Evolutionary conservation across 1,140 invertebrate species (phyloP).

Genomic region (Bombus superbus): DNA sequence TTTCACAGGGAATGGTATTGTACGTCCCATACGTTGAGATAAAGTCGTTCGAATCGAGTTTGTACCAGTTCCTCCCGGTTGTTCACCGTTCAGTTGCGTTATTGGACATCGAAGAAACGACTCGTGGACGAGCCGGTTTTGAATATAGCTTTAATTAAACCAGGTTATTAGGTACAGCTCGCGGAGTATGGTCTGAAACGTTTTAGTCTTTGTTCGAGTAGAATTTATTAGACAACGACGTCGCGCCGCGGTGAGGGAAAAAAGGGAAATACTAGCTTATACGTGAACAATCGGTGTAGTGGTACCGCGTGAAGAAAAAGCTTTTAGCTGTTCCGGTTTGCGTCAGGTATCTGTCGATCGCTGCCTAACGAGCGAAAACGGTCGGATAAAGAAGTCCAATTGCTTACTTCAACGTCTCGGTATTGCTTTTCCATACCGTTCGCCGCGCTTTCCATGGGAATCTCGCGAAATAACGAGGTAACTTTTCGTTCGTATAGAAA

Average conservation of each 20-base stretch:
- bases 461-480: conserved; percentile 63
- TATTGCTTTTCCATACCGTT: conserved; percentile 1
- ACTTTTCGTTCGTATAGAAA: conserved; percentile 56
- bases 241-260: neutral
- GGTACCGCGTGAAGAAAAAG: neutral
- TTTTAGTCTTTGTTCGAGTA: neutral
- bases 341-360: neutral
- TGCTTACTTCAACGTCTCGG: neutral
- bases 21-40: conserved; percentile 39
- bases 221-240: neutral
- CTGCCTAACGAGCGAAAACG: neutral
- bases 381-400: neutral
- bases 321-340: neutral
- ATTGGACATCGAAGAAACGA: conserved; percentile 69
- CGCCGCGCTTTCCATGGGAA: conserved; percentile 11
- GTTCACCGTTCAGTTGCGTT: conserved; percentile 52
- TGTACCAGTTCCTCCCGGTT: conserved; percentile 62
- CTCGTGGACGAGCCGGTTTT: conserved; percentile 31
- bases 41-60: conserved; percentile 62
- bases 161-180: conserved; percentile 51
- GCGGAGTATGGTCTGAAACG: neutral
- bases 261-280: neutral
- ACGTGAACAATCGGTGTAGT: neutral
- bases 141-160: conserved; percentile 69
- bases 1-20: conserved; percentile 36